These are phyloP conservation scores for Myiopsitta monachus DNA, from an alignment of 2,113 vertebrate genomes.

Conservation along the genomic window DNA sequence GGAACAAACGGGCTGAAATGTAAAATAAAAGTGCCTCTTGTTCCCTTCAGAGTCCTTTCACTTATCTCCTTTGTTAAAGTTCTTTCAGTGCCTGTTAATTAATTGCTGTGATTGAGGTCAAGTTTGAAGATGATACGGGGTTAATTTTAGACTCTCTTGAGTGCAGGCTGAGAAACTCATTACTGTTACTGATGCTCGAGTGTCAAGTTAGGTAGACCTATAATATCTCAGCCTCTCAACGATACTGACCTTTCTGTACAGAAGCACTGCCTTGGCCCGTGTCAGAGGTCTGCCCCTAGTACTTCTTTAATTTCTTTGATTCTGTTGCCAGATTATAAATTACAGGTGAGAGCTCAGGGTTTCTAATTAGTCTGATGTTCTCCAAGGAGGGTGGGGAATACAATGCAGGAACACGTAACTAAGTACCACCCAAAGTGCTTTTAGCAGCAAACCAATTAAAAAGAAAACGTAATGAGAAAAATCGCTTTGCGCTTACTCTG, in stretches of 20 bases:
- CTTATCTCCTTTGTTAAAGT: conserved; percentile 21
- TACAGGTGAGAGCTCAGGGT: conserved; percentile 15
- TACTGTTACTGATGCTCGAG: not conserved
- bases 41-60: not conserved
- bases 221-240: not conserved
- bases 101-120: conserved; percentile 66
- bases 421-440: not conserved
- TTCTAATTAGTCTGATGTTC: conserved; percentile 52
- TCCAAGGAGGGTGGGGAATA: not conserved
- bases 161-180: conserved; percentile 52
- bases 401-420: conserved; percentile 8
- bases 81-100: conserved; percentile 60
- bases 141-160: conserved; percentile 55
- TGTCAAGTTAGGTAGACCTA: not conserved
- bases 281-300: not conserved
- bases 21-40: not conserved
- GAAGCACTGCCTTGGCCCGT: not conserved
- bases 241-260: conserved; percentile 27
- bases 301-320: not conserved
- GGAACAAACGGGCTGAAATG: not conserved
- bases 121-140: conserved; percentile 45
- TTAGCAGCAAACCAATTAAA: conserved; percentile 18
- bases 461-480: not conserved
- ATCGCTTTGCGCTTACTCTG: not conserved
- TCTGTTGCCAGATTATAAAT: conserved; percentile 50